Base-by-base conservation (phyloP, 2,888 invertebrate species). In the Drosophila quinaria region DNA sequence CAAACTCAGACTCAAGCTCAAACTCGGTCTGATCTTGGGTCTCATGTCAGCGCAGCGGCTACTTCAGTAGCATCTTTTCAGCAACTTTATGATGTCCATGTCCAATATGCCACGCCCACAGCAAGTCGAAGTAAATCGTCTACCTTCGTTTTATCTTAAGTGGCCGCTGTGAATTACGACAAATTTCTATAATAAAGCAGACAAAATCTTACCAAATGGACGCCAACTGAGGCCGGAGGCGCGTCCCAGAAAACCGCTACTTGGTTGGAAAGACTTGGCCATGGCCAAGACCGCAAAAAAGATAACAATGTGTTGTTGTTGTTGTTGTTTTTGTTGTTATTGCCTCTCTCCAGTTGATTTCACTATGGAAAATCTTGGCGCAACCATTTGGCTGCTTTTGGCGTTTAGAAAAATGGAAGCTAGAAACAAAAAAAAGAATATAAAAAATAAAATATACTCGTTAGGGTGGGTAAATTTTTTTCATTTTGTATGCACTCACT, bases 151-250 rank as follows among this genome's bases (percentile, higher is more conserved):
- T 91, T 85, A 90, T 91, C 91, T 90, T 78, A 90, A 91, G 88
- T 85, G 88, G 90, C 78, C 83, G 79, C 84, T 78, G 80, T 81
- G 80, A 90, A 89, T 85, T 85, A 85, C 78, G 76, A 87, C 81
- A 84, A 80, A 90, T 89, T 89, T 81, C 82, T 87, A 80, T 89
- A 87, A 91, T 90, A 90, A 90, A 90, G 77, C 86, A 82, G 89
- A 84, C 85, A 89, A 89, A 89, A 89, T 87, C 64, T 42, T 37
- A 35, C 42, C 69, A 68, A 89, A 89, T 87, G 81, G 75, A 71
- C 81, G 62, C 63, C 74, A 62, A 31, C 17, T 41, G 25, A 46
- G 55, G 52, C 59, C 63, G 61, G 52, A 70, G 67, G 75, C 73
- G 51, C 69, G 73, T 62, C 70, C 79, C 61, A 82, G 69, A 71